Conservation (phyloP, 2,888 invertebrate genomes). For the Reticulitermes lucifugus region DNA sequence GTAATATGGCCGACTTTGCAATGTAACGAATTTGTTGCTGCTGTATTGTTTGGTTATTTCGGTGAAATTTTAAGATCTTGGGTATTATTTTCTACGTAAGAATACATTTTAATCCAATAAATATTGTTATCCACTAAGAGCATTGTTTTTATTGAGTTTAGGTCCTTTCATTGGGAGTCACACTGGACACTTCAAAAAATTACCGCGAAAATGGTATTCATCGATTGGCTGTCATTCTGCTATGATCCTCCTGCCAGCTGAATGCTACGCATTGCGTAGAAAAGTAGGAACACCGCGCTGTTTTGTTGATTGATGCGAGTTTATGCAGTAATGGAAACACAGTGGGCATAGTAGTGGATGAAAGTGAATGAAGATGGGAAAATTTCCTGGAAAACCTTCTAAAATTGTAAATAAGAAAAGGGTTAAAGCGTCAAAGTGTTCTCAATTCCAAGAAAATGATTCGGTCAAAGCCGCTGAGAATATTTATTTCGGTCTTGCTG, state of each 20-base stretch:
- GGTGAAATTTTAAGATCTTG: neutral
- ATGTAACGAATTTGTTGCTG: constrained; percentile 16
- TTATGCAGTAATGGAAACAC: constrained; percentile 50
- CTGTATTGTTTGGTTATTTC: neutral
- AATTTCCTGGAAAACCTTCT: constrained; percentile 90
- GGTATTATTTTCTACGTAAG: neutral
- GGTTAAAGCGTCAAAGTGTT: constrained; percentile 80
- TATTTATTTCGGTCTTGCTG: constrained; percentile 63
- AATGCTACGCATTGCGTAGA: constrained; percentile 48
- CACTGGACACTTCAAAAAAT: constrained; percentile 16
- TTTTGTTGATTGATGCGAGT: constrained; percentile 47
- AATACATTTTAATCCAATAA: neutral
- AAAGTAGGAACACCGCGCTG: constrained; percentile 37
- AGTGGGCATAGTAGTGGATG: constrained; percentile 47
- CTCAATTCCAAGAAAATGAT: constrained; percentile 66
- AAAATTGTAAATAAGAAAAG: constrained; percentile 89
- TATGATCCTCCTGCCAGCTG: constrained; percentile 42
- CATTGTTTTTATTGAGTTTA: neutral
- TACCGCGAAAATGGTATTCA: constrained; percentile 45
- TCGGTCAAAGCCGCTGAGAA: constrained; percentile 66
- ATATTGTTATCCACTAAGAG: neutral
- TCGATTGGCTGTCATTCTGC: constrained; percentile 43
- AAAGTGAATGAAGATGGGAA: constrained; percentile 71
- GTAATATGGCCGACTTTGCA: constrained; percentile 37
- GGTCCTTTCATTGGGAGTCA: neutral